Percentiles rank a stretch among this genome's conserved stretches.
phyloP scores from a whole-genome alignment of 1,140 invertebrate genomes.

The Habropoda laboriosa region DNA sequence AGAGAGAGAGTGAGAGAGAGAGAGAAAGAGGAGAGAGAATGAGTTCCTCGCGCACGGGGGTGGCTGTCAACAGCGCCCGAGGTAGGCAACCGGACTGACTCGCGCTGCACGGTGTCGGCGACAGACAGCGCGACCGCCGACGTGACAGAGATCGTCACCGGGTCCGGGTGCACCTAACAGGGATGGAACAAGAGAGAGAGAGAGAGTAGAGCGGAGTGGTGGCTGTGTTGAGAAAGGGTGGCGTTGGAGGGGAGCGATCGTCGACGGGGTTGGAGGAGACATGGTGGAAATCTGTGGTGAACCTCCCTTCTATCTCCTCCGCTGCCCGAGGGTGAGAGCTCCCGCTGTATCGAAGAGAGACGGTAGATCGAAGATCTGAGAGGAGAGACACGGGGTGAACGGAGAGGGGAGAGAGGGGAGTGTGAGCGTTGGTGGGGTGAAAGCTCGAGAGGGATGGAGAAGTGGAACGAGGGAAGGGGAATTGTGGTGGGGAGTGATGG shows the following conservation, averaged over 20 bases:
- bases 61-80: conserved; percentile 65
- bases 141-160: conserved; percentile 1
- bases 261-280: neutral
- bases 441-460: neutral
- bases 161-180: neutral
- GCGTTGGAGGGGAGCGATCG: neutral
- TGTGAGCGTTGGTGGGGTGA: neutral
- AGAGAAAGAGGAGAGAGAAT: too few relatives aligned
- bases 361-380: too few relatives aligned
- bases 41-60: conserved; percentile 34
- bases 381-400: too few relatives aligned
- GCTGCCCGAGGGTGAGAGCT: too few relatives aligned
- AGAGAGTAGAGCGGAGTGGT: neutral
- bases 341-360: too few relatives aligned
- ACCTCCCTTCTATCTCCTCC: too few relatives aligned
- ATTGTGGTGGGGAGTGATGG: neutral
- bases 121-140: conserved; percentile 45
- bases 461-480: neutral
- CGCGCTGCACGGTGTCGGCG: conserved; percentile 48
- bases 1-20: too few relatives aligned
- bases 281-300: neutral
- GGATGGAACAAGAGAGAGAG: conserved; percentile 1
- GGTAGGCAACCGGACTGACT: conserved; percentile 72
- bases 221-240: neutral
- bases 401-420: too few relatives aligned